Evolutionary conservation across 2,888 invertebrate genomes (phyloP).

Genomic region (Hedychridium roseum): DNA sequence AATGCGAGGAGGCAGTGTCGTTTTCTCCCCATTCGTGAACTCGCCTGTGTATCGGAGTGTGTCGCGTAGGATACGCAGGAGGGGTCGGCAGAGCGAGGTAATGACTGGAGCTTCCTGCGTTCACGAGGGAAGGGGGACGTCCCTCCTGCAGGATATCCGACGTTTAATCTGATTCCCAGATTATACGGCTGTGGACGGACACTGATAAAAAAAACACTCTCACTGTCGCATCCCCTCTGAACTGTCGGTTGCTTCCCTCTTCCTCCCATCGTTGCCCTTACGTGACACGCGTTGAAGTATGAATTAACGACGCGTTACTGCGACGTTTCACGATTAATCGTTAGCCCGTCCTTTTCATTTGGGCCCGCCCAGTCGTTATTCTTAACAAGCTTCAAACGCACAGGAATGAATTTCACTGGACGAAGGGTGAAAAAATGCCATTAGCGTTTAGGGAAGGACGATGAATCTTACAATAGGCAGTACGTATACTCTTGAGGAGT

Average conservation of each 20-base stretch:
- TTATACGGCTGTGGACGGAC: conserved; percentile 52
- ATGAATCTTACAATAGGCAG: too few species aligned
- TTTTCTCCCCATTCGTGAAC: neutral
- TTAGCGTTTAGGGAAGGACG: too few species aligned
- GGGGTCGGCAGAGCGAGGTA: conserved; percentile 55
- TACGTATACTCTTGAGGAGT: too few species aligned
- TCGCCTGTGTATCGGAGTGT: conserved; percentile 58
- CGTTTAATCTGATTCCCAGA: conserved; percentile 64
- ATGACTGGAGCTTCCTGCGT: conserved; percentile 61
- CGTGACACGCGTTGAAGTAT: too few species aligned
- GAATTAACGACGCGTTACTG: too few species aligned
- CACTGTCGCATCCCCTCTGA: conserved; percentile 14
- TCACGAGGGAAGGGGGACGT: conserved; percentile 48
- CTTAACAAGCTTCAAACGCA: too few species aligned
- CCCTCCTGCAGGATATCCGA: conserved; percentile 62
- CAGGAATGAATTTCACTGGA: too few species aligned
- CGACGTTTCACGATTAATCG: too few species aligned
- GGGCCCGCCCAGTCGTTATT: too few species aligned
- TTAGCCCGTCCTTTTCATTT: too few species aligned
- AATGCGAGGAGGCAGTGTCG: conserved; percentile 1
- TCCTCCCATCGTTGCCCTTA: conserved; percentile 11
- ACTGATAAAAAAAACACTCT: conserved; percentile 44
- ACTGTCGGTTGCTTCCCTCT: conserved; percentile 6
- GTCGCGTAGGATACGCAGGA: conserved; percentile 53
- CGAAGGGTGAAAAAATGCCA: too few species aligned